Percentiles rank a stretch among this genome's conserved stretches.
phyloP scores from a whole-genome alignment of 92 coral and sea anemone species.

The Palythoa grandiflora region DNA sequence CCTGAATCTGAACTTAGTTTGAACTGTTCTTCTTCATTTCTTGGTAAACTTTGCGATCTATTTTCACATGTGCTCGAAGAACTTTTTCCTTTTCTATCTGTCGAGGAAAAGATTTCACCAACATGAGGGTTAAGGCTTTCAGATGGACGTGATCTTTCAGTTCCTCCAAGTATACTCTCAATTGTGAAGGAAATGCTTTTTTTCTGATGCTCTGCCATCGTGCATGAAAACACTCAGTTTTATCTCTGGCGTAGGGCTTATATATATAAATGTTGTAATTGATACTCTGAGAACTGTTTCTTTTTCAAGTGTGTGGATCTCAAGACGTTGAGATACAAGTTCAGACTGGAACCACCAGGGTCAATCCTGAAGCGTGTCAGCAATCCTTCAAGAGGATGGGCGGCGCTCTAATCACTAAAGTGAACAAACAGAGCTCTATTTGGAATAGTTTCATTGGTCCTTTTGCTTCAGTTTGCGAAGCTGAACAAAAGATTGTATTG shows the following conservation, averaged over 20 bases:
- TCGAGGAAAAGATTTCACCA: neutral
- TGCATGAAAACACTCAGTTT: neutral
- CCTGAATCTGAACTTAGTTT: constrained; percentile 1
- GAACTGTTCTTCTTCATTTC: neutral
- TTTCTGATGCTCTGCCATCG: constrained; percentile 28
- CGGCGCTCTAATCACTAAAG: constrained; percentile 7
- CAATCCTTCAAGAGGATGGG: constrained; percentile 7
- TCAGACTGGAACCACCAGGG: constrained; percentile 2
- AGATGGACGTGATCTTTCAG: neutral
- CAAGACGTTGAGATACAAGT: neutral
- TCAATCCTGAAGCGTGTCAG: neutral
- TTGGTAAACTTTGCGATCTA: neutral
- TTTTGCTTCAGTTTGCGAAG: constrained; percentile 4
- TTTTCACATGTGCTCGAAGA: neutral
- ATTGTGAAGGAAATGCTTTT: constrained; percentile 31
- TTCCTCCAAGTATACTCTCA: constrained; percentile 28
- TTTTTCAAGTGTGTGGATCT: neutral
- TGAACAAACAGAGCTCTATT: constrained; percentile 7
- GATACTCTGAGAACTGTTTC: neutral
- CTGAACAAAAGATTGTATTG: constrained; percentile 8
- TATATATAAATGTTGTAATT: neutral
- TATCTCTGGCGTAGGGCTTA: neutral
- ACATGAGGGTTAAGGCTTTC: neutral
- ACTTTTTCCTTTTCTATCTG: constrained; percentile 6
- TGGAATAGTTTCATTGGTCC: constrained; percentile 7